These are phyloP conservation scores for Bos taurus DNA, from an alignment of 2,113 vertebrate genomes.

Conservation along the genomic window DNA sequence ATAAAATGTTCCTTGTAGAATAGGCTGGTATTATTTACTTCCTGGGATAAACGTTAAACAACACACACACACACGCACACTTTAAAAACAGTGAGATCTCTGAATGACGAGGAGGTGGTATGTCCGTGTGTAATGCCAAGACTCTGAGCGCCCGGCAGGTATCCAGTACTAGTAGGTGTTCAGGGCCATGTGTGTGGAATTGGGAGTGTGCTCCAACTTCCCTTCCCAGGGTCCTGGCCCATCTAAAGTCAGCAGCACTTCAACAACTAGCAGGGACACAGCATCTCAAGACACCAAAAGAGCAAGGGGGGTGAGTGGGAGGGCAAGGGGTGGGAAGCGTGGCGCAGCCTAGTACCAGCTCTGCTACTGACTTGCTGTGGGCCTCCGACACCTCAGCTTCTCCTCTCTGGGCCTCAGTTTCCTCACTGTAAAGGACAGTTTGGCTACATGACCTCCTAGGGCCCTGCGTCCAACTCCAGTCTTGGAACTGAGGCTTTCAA, in stretches of 20 bases:
- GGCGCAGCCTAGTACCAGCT: not conserved
- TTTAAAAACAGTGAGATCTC: not conserved
- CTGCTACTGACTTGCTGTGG: not conserved
- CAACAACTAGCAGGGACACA: not conserved
- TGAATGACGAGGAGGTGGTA: not conserved
- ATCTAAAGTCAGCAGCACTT: not conserved
- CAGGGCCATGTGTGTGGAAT: not conserved
- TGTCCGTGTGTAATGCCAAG: not conserved
- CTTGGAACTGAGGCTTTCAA: not conserved
- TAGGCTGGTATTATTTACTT: not conserved
- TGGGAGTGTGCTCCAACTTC: not conserved
- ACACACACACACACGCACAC: not conserved
- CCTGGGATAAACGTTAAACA: not conserved
- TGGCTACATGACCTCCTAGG: not conserved
- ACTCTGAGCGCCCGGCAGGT: not conserved
- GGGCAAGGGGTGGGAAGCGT: not conserved
- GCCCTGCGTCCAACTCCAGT: not conserved
- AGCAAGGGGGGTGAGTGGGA: fast-evolving
- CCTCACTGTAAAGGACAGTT: not conserved
- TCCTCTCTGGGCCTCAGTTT: not conserved
- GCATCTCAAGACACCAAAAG: not conserved
- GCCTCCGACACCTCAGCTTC: not conserved
- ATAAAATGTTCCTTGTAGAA: not conserved
- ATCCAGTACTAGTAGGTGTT: not conserved
- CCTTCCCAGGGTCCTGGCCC: not conserved